Base-by-base conservation (phyloP, 2,113 vertebrate species). In the Lutjanus erythropterus region DNA sequence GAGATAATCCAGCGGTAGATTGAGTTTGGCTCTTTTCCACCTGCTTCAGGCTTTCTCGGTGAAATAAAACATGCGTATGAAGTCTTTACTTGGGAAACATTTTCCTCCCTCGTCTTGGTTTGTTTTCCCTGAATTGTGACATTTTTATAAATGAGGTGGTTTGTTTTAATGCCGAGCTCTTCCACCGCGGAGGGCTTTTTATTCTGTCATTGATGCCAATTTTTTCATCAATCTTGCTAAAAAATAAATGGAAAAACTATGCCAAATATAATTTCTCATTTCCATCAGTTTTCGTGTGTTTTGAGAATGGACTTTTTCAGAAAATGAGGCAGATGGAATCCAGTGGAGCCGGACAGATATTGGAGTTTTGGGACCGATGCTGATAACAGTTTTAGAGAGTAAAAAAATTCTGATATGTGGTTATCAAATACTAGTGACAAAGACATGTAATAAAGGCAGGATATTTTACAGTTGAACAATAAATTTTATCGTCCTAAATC, bases 61-160 rank as follows among this genome's bases (percentile, higher is more conserved):
- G 33, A 86, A 52, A 52, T 55, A 23, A 77, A 78, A 75, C 74
- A 83, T 78, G 19, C 33, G 39, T 2, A 0, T 56, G n/a, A 64
- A 65, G 18, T 68, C 33, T 16, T n/a, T 66, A 55, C 66, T 76
- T 67, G 19, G 29, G 49, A 49, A 53, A 56, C 67, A 37, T 60
- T 29, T 66, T 1, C 61, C 65, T 87, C 71, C 62, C 49, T 62
- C 35, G 1, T 71, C 50, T 71, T 15, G 23, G 67, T 83, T 89
- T 73, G 75, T 80, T 89, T 85, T 79, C 23, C 3, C 25, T 78
- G 58, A 37, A 0, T 62, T 6, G 64, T 81, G 71, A 79, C 62
- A 71, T 46, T 61, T 2, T 73, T 55, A 47, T 47, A 86, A 81
- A 87, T 81, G 6, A 46, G 6, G 19, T 46, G 37, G 56, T 75